Conservation (phyloP, 1,140 invertebrate genomes). For the Propsilocerus akamusi region DNA sequence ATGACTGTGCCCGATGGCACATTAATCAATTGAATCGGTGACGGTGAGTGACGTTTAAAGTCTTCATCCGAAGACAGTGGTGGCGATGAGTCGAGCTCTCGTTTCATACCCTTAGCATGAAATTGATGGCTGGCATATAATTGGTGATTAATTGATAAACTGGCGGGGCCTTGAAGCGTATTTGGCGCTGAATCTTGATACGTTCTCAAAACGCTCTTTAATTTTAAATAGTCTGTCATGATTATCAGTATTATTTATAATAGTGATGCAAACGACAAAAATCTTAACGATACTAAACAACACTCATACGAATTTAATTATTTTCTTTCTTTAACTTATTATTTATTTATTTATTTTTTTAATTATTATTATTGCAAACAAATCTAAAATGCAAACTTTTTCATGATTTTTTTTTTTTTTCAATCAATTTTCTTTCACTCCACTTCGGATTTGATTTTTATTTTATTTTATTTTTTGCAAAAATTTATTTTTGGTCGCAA, state of each 20-base stretch:
- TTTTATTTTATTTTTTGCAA: background rate
- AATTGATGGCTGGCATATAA: conserved; percentile 10
- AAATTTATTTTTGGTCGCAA: background rate
- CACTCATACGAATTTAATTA: no score
- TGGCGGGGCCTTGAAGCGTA: conserved; percentile 74
- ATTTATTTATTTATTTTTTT: background rate
- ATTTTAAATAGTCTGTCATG: conserved; percentile 4
- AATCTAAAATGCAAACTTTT: background rate
- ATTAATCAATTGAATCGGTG: conserved; percentile 14
- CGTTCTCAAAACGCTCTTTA: conserved; percentile 72
- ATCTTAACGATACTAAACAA: no score
- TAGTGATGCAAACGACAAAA: no score
- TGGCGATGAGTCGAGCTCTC: conserved; percentile 8
- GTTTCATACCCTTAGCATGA: conserved; percentile 27
- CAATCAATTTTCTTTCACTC: background rate
- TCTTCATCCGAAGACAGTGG: conserved; percentile 26
- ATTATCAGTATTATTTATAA: no score
- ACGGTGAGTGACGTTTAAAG: conserved; percentile 14
- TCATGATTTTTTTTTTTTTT: background rate
- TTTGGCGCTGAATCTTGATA: conserved; percentile 82
- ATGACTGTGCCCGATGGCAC: conserved; percentile 10
- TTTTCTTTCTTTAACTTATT: background rate
- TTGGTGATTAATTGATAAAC: conserved; percentile 31
- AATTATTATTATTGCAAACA: background rate
- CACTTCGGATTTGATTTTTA: background rate